These are phyloP conservation scores for Thunnus albacares DNA, from an alignment of 2,797 vertebrate species.

Conservation along the genomic window DNA sequence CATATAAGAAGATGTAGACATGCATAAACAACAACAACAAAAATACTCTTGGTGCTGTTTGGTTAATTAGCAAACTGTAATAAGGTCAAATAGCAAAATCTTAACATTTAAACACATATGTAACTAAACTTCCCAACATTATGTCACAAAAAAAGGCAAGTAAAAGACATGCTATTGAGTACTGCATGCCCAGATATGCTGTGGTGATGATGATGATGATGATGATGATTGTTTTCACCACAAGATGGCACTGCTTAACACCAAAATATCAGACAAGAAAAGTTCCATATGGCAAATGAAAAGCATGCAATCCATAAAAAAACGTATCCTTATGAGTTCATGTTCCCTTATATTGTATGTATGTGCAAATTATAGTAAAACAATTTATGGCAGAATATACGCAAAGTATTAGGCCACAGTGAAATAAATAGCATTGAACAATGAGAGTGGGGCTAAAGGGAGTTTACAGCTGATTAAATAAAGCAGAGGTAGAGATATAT, in stretches of 20 bases:
- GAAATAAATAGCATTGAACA: constrained; percentile 59
- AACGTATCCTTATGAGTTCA: neutral
- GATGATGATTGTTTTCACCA: constrained; percentile 24
- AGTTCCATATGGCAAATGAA: constrained; percentile 14
- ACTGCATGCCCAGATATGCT: neutral
- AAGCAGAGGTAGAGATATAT: constrained; percentile 67
- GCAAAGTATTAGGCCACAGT: constrained; percentile 29
- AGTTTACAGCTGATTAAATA: constrained; percentile 42
- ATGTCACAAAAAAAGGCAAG: neutral
- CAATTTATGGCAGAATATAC: constrained; percentile 23
- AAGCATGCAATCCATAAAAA: constrained; percentile 32
- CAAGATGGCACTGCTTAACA: constrained; percentile 24
- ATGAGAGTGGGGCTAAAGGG: neutral
- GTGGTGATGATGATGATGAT: neutral
- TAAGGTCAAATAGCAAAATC: neutral
- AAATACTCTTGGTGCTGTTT: neutral
- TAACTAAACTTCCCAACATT: neutral
- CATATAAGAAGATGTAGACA: neutral
- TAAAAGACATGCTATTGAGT: constrained; percentile 25
- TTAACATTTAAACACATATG: neutral
- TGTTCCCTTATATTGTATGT: neutral
- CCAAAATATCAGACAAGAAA: constrained; percentile 12
- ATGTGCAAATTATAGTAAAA: constrained; percentile 44
- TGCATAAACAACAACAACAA: neutral
- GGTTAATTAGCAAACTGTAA: neutral